Base-by-base conservation (phyloP, 2,888 invertebrate genomes). In the Gari tellinella region DNA sequence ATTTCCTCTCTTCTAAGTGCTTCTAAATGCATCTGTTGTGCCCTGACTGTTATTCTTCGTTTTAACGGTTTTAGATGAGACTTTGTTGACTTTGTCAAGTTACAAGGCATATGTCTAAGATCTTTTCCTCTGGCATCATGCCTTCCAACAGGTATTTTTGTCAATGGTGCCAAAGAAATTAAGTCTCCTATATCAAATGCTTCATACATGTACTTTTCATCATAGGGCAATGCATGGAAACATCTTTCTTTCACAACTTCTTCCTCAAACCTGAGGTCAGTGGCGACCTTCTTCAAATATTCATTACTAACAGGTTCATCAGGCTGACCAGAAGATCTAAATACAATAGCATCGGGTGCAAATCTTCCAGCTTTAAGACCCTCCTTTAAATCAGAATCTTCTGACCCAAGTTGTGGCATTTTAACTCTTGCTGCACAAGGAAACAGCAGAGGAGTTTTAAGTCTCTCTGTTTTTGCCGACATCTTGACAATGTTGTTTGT, bases 181-280 rank as follows among this genome's bases (percentile, higher is more conserved):
- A 89, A 51, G 53, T 84, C 86, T 48, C 86, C 78, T 25, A 86
- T 70, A 58, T 89, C 84, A 48, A 90, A 80, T 14, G 88, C 88
- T 67, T 88, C 87, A 60, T 78, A 68, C 56, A 90, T 83, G 58
- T 90, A 90, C 64, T 90, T 89, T 31, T 86, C 83, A 78, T 86
- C 85, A 78, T 91, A 92, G 5, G 91, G 91, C 48, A 91, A 66
- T 64, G 87, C 85, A 69, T 90, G 88, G 70, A 87, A 86, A 56
- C 89, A 90, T 53, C 90, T 75, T 7, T 90, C 89, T 53, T 82
- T 83, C 12, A 91, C 89, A 26, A 91, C 92, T 67, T 90, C 90
- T 77, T 91, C 89, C 26, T 80, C 82, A 81, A 92, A 92, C 4
- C 68, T 74, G 5, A 92, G 60, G 61, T 83, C 90, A n/a, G 76